Base-by-base conservation (phyloP, 2,797 vertebrate genomes). In the Manis crassicaudata region DNA sequence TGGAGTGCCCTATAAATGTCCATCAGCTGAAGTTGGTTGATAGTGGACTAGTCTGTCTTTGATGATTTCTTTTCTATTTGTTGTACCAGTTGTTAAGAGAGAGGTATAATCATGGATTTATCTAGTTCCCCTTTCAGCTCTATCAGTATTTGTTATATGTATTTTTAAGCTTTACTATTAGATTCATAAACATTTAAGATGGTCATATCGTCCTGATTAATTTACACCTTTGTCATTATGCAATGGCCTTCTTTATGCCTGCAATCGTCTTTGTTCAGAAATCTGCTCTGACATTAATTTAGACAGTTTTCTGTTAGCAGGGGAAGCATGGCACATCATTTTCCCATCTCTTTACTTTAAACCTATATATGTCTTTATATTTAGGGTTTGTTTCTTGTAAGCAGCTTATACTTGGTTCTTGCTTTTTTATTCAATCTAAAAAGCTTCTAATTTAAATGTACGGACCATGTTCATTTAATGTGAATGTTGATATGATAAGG, bases 81-180 rank as follows among this genome's bases (percentile, higher is more conserved):
- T 21, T 4, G 65, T 23, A 29, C 8, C 46, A 37, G 1, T 37
- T 32, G 11, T 4, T 3, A 25, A 70, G 2, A 62, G 73, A 56
- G 8, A 3, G 13, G 21, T 4, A 5, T 12, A 2, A 27, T 0
- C 32, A 54, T 35, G 18, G 2, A 6, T 23, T 18, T 21, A 29
- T 32, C 62, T 32, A 10, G 35, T 20, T 21, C 37, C 60, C 40
- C 40, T 37, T 67, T 21, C 5, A 5, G 16, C 25, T 4, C 50
- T 23, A 13, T 18, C 50, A 11, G 6, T 21, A 17, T 11, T 58
- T 32, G 21, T 46, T 35, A 37, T 6, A 0, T 20, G 37, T 23
- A 32, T 40, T 32, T 76, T 70, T 16, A 46, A 65, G 10, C 35
- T 35, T 65, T 52, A 0, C 29, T 35, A 7, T 8, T 27, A 52